Conservation (phyloP, 1,140 invertebrate species). For the Lamellibrachia luymesi region DNA sequence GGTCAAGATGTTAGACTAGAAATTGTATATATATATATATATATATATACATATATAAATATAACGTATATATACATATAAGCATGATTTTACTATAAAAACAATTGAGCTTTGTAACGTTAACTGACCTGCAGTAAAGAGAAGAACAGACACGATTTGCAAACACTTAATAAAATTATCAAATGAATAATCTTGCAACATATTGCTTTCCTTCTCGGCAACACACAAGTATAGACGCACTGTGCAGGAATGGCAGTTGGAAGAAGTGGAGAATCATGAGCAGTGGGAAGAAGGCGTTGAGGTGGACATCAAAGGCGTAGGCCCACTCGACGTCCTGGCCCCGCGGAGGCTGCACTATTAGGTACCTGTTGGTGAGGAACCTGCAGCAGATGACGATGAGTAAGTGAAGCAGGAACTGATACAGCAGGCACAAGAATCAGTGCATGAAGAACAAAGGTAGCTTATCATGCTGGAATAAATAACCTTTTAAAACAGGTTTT, state of each 20-base stretch:
- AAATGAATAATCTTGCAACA: neutral
- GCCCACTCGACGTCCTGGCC: conserved; percentile 93
- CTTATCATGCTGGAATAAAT: neutral
- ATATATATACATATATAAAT: neutral
- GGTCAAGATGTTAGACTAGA: too few species aligned
- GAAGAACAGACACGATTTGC: neutral
- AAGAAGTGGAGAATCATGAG: conserved; percentile 91
- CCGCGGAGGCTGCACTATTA: conserved; percentile 63
- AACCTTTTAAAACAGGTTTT: neutral
- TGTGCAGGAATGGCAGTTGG: conserved; percentile 84
- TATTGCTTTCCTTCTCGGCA: neutral
- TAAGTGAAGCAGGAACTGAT: neutral
- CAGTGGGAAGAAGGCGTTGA: conserved; percentile 97
- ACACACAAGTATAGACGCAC: conserved; percentile 60
- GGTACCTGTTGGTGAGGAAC: conserved; percentile 85
- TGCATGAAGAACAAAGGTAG: neutral
- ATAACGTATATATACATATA: too few species aligned
- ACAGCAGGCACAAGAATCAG: neutral
- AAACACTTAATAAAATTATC: neutral
- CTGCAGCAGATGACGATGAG: conserved; percentile 59
- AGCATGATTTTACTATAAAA: too few species aligned
- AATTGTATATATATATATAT: too few species aligned
- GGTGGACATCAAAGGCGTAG: conserved; percentile 97
- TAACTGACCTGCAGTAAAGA: too few species aligned
- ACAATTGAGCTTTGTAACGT: too few species aligned